Evolutionary conservation across 2,888 invertebrate species (phyloP).

Genomic region (Noctua pronuba): DNA sequence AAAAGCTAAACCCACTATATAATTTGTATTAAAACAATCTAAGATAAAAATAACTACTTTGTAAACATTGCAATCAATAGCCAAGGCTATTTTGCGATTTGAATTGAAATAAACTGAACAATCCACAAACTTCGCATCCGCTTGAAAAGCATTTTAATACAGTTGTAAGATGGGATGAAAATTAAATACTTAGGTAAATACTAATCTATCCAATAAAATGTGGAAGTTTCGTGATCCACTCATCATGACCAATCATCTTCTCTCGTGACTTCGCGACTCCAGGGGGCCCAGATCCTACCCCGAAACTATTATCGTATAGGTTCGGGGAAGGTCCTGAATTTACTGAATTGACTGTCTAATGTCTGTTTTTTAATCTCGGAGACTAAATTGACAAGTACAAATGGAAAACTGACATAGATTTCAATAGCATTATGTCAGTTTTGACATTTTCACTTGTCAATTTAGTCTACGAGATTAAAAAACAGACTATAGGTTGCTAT

Average conservation of each 20-base stretch:
- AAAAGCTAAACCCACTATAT: neutral
- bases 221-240: neutral
- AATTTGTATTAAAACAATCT: conserved; percentile 1
- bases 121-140: neutral
- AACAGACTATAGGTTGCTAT: no score
- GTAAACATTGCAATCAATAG: neutral
- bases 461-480: no score
- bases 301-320: no score
- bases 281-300: no score
- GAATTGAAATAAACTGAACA: neutral
- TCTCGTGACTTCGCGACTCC: no score
- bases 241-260: no score
- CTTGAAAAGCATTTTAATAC: neutral
- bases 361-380: no score
- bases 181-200: neutral
- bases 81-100: conserved; percentile 1
- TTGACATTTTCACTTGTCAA: no score
- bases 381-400: no score
- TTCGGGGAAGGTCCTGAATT: neutral
- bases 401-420: no score
- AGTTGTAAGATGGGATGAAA: neutral
- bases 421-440: no score
- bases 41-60: no score
- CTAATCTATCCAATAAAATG: neutral
- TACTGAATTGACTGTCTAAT: neutral